Evolutionary conservation across 2,888 invertebrate genomes (phyloP).

Genomic region (Xylophagus ater): DNA sequence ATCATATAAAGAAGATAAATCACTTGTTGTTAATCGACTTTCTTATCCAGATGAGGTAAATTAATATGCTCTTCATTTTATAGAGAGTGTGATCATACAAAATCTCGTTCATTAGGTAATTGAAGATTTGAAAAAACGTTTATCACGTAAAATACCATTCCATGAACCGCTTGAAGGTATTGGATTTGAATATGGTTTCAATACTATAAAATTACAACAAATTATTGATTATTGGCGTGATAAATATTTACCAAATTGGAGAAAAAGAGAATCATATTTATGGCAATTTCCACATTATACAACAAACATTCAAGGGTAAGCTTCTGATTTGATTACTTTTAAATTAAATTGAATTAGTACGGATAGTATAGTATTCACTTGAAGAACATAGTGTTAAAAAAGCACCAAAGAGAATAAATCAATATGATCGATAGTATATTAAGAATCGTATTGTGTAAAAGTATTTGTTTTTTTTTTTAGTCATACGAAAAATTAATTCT

Average conservation of each 20-base stretch:
- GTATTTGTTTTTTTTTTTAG: no score
- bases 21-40: slow-evolving; percentile 10
- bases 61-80: no score
- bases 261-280: slow-evolving; percentile 52
- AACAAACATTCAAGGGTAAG: slow-evolving; percentile 58
- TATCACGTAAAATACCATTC: slow-evolving; percentile 44
- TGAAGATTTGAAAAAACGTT: slow-evolving; percentile 47
- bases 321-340: slow-evolving; percentile 6
- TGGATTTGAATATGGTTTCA: slow-evolving; percentile 73
- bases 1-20: slow-evolving; percentile 28
- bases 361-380: no score
- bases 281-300: slow-evolving; percentile 64
- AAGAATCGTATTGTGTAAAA: no score
- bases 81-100: no score
- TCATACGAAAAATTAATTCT: no score
- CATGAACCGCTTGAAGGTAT: slow-evolving; percentile 51
- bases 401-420: no score
- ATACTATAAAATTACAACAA: slow-evolving; percentile 52
- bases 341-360: no score
- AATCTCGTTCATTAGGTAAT: slow-evolving; percentile 37
- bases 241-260: slow-evolving; percentile 57
- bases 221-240: slow-evolving; percentile 70
- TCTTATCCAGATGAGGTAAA: slow-evolving; percentile 16
- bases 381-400: no score
- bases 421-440: no score